phyloP scores from a whole-genome alignment of 2,113 vertebrate genomes.

The Sinocyclocheilus maitianheensis region DNA sequence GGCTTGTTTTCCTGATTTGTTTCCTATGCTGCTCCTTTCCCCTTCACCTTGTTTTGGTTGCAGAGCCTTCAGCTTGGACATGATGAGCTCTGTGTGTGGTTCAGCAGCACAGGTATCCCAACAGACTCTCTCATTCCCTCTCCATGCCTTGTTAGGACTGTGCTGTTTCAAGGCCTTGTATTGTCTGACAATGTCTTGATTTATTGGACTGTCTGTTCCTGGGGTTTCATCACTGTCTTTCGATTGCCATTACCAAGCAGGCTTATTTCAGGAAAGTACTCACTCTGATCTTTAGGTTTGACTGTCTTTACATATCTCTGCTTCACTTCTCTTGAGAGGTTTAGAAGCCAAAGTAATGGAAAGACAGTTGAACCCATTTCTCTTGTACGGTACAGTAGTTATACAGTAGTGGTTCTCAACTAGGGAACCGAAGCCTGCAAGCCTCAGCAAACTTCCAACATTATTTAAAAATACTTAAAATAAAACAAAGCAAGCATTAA shows the following conservation, averaged over 20 bases:
- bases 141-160: constrained; percentile 44
- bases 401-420: neutral
- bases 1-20: constrained; percentile 40
- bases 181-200: constrained; percentile 52
- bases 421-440: neutral
- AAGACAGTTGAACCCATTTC: neutral
- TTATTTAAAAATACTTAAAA: neutral
- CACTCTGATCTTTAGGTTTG: constrained; percentile 31
- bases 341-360: neutral
- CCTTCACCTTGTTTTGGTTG: constrained; percentile 7
- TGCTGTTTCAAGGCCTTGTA: neutral
- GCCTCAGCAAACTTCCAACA: neutral
- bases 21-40: constrained; percentile 18
- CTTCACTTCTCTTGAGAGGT: neutral
- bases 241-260: constrained; percentile 51
- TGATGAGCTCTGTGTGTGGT: constrained; percentile 22
- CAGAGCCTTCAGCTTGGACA: constrained; percentile 21
- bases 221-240: constrained; percentile 51
- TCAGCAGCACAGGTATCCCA: neutral
- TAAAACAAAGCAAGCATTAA: neutral
- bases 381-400: neutral
- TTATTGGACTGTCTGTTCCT: constrained; percentile 54
- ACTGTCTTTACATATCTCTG: constrained; percentile 10
- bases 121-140: neutral
- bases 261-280: constrained; percentile 33